Evolutionary conservation across 2,113 vertebrate genomes (phyloP).

Genomic region (Eidolon helvum): DNA sequence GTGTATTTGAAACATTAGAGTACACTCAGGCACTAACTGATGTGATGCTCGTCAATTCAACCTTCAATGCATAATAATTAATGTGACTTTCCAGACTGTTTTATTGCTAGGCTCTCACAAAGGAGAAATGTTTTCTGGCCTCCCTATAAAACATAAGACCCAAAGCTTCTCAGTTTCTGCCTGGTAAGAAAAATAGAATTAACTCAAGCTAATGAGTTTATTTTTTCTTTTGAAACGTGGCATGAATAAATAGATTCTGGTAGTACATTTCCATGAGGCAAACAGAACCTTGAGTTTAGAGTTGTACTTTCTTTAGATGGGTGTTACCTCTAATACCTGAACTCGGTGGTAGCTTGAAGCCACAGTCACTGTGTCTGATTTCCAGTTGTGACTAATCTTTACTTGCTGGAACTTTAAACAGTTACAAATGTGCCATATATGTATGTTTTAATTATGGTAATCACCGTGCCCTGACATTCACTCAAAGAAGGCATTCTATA

Average conservation of each 20-base stretch:
- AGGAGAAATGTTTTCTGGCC: conserved; percentile 55
- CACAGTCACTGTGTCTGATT: not conserved
- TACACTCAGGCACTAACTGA: not conserved
- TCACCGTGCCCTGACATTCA: conserved; percentile 69
- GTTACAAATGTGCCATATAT: conserved; percentile 69
- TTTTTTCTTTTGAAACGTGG: not conserved
- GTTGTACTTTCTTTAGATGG: not conserved
- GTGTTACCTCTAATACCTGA: conserved; percentile 30
- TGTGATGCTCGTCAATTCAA: not conserved
- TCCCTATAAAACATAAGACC: conserved; percentile 37
- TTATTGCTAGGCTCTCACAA: conserved; percentile 25
- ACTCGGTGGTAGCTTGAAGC: conserved; percentile 44
- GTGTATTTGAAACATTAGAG: conserved; percentile 50
- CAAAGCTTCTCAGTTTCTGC: conserved; percentile 29
- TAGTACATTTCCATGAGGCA: not conserved
- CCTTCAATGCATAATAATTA: conserved; percentile 51
- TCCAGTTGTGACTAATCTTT: conserved; percentile 67
- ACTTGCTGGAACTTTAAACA: conserved; percentile 64
- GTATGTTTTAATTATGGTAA: conserved; percentile 82
- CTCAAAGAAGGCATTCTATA: conserved; percentile 74
- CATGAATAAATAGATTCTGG: not conserved
- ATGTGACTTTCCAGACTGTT: conserved; percentile 32
- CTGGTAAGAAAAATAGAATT: conserved; percentile 39
- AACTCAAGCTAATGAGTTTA: not conserved
- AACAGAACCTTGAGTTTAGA: not conserved